A percentile compares a stretch with the other conserved stretches of the same genome.
Evolutionary conservation across 2,888 invertebrate genomes (phyloP).

Genomic region (Ceratothoa steindachneri): DNA sequence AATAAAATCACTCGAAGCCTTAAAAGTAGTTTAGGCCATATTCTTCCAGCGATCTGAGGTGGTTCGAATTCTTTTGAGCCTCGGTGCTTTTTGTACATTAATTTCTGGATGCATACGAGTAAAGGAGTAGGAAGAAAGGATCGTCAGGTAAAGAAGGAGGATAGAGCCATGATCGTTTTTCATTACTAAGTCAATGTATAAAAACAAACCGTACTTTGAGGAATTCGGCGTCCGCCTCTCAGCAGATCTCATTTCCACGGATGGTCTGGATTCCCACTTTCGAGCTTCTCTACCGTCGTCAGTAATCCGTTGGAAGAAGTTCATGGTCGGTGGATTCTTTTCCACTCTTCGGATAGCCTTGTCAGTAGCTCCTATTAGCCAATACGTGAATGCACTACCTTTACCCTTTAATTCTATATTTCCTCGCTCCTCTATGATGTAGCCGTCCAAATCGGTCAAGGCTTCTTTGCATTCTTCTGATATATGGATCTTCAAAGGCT

Average conservation of each 20-base stretch:
- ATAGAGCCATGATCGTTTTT: no score
- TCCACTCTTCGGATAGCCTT: slow-evolving; percentile 51
- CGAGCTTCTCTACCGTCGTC: background rate
- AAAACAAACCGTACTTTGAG: background rate
- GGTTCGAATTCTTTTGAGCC: no score
- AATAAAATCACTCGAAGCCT: no score
- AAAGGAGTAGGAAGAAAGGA: no score
- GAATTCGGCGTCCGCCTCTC: background rate
- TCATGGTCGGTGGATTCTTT: background rate
- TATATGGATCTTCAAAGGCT: slow-evolving; percentile 68
- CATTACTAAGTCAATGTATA: no score
- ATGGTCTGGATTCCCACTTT: background rate
- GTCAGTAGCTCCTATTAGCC: slow-evolving; percentile 61
- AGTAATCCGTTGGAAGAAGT: background rate
- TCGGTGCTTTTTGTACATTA: no score
- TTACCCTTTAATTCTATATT: slow-evolving; percentile 72
- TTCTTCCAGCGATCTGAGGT: background rate
- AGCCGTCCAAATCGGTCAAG: slow-evolving; percentile 67
- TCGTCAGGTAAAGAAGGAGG: no score
- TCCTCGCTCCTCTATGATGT: slow-evolving; percentile 68
- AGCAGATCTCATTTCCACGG: background rate
- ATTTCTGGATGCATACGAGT: no score
- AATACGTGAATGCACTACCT: slow-evolving; percentile 62
- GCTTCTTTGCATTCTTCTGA: slow-evolving; percentile 67
- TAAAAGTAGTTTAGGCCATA: no score